Percentiles rank a stretch among this genome's conserved stretches.
These are phyloP conservation scores for Lindbergichthys nudifrons DNA, from an alignment of 2,797 vertebrate genomes.

Conservation along the genomic window DNA sequence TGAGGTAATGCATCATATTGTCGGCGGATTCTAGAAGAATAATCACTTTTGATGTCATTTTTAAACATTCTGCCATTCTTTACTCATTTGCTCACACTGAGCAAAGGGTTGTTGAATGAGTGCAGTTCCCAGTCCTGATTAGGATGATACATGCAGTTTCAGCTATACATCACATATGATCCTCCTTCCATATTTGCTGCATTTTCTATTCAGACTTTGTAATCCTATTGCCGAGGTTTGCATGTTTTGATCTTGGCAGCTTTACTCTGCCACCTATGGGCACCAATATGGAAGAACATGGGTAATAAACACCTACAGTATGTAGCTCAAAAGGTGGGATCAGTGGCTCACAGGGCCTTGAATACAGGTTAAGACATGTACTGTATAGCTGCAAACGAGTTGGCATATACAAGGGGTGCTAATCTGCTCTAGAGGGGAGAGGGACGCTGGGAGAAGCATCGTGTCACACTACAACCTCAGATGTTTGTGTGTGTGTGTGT, in stretches of 20 bases:
- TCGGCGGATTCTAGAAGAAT: conserved; percentile 58
- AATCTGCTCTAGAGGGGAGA: conserved; percentile 55
- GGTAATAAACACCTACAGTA: not conserved
- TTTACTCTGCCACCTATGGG: conserved; percentile 11
- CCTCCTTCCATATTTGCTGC: not conserved
- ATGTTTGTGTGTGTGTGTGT: conserved; percentile 34
- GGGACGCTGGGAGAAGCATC: conserved; percentile 56
- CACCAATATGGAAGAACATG: not conserved
- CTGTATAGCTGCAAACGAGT: conserved; percentile 47
- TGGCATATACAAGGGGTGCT: conserved; percentile 73
- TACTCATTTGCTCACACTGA: conserved; percentile 27
- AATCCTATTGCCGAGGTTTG: not conserved
- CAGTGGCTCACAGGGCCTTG: conserved; percentile 26
- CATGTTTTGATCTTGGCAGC: not conserved
- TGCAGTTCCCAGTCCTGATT: not conserved
- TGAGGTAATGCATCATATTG: conserved; percentile 77
- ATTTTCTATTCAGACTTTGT: not conserved
- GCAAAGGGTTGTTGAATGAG: conserved; percentile 17
- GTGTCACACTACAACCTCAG: conserved; percentile 48
- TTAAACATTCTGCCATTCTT: conserved; percentile 39
- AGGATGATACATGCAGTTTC: conserved; percentile 5
- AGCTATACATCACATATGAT: not conserved
- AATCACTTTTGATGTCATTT: conserved; percentile 62
- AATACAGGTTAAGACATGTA: conserved; percentile 60
- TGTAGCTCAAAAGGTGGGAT: conserved; percentile 35